Base-by-base conservation (phyloP, 2,113 vertebrate genomes). In the Pteruthius melanotis region DNA sequence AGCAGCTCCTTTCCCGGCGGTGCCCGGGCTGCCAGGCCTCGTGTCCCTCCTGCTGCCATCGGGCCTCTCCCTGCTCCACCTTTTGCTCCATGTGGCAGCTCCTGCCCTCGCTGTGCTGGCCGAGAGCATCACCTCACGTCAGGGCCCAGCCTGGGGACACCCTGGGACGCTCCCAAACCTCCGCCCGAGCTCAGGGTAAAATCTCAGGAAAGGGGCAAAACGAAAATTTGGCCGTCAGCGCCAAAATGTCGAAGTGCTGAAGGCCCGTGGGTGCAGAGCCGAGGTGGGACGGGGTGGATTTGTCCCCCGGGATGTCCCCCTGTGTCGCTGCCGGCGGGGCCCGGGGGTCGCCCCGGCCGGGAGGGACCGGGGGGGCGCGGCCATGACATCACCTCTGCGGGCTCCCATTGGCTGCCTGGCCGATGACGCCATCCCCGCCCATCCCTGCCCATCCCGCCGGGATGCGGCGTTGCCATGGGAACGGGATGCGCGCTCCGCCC, bases 311-410 rank as follows among this genome's bases (percentile, higher is more conserved):
- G 8, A 2, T 27, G 63, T 47, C 42, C 50, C 72, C 50, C 15
- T 1, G 20, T 47, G 80, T n/a, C 65, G 28, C 53, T 19, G 53
- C 53, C 31, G 35, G 39, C 20, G 31, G 54, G 45, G 6, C 53
- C 74, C 47, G 85, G 65, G 85, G 75, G 85, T 79, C 65, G 18
- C 64, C n/a, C 23, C 56, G 7, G 37, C 28, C 47, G 49, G 59
- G 57, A 2, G 74, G 23, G 39, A 26, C 5, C 1, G 53, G 70
- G 61, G 90, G 82, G 90, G 82, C 24, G 44, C 53, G 76, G 35
- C 79, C 44, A 97, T 99, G 98, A 99, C 98, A 98, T 99, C 98
- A 99, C 98, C 98, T 95, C 96, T 95, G 95, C 96, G 72, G 93
- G 72, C 90, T 96, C 98, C 75, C 97, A 99, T 99, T 99, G 98